Evolutionary conservation across 2,113 vertebrate genomes (phyloP).

Genomic region (Campylomormyrus numenius): DNA sequence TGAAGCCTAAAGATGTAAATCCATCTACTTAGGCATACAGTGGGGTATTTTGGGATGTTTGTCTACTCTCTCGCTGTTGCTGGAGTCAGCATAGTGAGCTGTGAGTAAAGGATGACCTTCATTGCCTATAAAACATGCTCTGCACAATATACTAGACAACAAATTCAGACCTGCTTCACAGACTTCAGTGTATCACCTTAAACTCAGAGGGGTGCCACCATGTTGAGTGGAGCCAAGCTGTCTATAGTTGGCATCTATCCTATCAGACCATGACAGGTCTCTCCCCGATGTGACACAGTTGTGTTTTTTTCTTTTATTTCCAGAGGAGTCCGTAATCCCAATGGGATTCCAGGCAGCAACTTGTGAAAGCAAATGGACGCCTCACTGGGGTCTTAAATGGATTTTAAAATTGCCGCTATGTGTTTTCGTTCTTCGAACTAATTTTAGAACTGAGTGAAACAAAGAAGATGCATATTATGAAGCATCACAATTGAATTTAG

Average conservation of each 20-base stretch:
- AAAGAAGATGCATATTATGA: constrained; percentile 50
- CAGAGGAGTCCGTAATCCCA: constrained; percentile 40
- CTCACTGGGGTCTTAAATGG: constrained; percentile 49
- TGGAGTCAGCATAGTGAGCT: not conserved
- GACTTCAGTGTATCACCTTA: constrained; percentile 9
- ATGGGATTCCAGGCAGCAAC: constrained; percentile 37
- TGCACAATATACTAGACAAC: not conserved
- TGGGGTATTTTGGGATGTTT: not conserved
- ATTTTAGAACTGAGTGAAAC: constrained; percentile 44
- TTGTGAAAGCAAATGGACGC: constrained; percentile 48
- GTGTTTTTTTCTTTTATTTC: constrained; percentile 27
- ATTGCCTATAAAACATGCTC: not conserved
- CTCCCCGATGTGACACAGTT: constrained; percentile 53
- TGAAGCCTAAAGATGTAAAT: not conserved
- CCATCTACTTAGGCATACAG: not conserved
- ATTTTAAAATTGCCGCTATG: constrained; percentile 59
- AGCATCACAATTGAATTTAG: constrained; percentile 37
- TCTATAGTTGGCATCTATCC: constrained; percentile 58
- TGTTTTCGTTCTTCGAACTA: constrained; percentile 48
- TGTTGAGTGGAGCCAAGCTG: constrained; percentile 18
- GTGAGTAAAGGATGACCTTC: not conserved
- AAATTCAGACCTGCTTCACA: constrained; percentile 8
- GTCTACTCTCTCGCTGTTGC: not conserved
- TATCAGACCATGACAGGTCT: constrained; percentile 62
- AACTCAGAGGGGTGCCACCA: constrained; percentile 4